A percentile compares a stretch with the other conserved stretches of the same genome.
Conservation (phyloP, 2,113 vertebrate genomes). For the Petroica traversi region DNA sequence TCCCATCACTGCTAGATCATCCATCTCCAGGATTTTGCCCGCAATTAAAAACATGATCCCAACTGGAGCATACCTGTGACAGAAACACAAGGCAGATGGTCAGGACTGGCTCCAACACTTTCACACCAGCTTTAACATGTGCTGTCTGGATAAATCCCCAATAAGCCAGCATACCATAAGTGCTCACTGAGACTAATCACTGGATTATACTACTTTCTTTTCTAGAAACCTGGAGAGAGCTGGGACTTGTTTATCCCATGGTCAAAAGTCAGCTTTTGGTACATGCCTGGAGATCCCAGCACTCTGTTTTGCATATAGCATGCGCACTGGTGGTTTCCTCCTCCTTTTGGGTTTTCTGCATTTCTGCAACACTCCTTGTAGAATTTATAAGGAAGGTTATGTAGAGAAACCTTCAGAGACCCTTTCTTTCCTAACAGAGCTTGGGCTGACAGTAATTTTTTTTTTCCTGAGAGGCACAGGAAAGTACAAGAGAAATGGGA, state of each 20-base stretch:
- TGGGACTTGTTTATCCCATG: neutral
- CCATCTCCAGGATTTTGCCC: constrained; percentile 98
- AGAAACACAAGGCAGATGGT: neutral
- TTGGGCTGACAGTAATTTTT: neutral
- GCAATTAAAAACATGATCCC: constrained; percentile 96
- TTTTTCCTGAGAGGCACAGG: neutral
- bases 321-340: neutral
- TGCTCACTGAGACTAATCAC: neutral
- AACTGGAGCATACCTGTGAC: constrained; percentile 89
- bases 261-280: neutral
- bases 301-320: neutral
- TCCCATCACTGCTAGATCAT: constrained; percentile 88
- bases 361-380: neutral
- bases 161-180: neutral
- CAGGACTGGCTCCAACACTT: neutral
- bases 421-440: neutral
- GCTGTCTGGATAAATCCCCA: neutral
- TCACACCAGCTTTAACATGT: neutral
- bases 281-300: neutral
- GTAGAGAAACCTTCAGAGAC: neutral
- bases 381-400: neutral
- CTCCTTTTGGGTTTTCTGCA: neutral
- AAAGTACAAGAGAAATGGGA: neutral
- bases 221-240: neutral
- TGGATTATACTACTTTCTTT: neutral